phyloP scores from a whole-genome alignment of 2,888 invertebrate species.

The Magallana nippona region DNA sequence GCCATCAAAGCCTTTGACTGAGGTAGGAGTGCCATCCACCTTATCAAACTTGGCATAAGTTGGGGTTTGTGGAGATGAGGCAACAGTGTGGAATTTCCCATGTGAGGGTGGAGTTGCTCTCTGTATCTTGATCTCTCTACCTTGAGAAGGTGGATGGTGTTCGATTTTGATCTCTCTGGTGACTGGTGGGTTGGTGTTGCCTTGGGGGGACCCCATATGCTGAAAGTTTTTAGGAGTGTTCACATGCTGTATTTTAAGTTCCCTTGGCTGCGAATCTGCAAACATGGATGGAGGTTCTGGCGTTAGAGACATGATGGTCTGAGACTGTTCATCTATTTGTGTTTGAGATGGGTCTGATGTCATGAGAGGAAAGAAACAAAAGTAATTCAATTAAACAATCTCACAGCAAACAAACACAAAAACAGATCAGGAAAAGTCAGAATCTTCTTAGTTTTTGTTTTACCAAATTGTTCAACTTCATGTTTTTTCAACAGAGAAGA shows the following conservation, averaged over 20 bases:
- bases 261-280: conserved; percentile 9
- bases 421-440: neutral
- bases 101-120: conserved; percentile 17
- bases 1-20: neutral
- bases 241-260: conserved; percentile 37
- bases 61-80: conserved; percentile 5
- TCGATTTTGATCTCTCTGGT: conserved; percentile 39
- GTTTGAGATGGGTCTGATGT: conserved; percentile 16
- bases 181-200: neutral
- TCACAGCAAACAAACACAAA: conserved; percentile 30
- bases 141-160: conserved; percentile 25
- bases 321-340: conserved; percentile 31
- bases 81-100: conserved; percentile 30
- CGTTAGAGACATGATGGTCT: conserved; percentile 35
- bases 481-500: neutral
- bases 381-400: neutral
- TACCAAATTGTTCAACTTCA: neutral
- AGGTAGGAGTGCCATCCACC: conserved; percentile 25
- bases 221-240: conserved; percentile 10
- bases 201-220: conserved; percentile 8
- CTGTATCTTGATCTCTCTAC: conserved; percentile 40
- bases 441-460: neutral
- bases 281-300: conserved; percentile 21
- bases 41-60: conserved; percentile 3
- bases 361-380: neutral